phyloP scores from a whole-genome alignment of 2,888 invertebrate genomes.

The Tetropium fuscum region DNA sequence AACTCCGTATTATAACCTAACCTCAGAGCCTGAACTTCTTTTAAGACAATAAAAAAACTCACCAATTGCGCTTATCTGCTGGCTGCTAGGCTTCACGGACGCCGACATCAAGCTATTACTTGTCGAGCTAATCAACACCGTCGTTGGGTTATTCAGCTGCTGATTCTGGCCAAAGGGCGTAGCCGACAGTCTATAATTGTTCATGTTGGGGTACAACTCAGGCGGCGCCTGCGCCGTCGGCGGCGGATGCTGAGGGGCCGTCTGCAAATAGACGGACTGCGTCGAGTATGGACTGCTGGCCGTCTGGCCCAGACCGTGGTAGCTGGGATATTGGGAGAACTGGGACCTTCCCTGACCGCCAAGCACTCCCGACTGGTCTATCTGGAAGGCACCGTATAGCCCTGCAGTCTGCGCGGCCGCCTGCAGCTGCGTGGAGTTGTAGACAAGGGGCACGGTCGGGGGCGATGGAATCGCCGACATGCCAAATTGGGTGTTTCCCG shows the following conservation, averaged over 20 bases:
- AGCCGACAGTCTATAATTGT: constrained; percentile 64
- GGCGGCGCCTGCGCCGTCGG: constrained; percentile 70
- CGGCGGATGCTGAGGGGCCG: constrained; percentile 70
- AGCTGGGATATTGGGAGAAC: constrained; percentile 80
- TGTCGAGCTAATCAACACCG: constrained; percentile 88
- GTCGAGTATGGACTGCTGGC: constrained; percentile 67
- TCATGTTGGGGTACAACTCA: constrained; percentile 75
- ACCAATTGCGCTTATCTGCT: constrained; percentile 85
- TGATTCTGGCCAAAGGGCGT: constrained; percentile 84
- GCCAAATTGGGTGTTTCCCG: constrained; percentile 74
- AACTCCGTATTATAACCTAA: too few relatives aligned
- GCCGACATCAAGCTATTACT: constrained; percentile 92
- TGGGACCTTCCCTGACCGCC: constrained; percentile 81
- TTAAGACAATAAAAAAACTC: too few relatives aligned
- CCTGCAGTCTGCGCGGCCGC: constrained; percentile 80
- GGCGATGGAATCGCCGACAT: constrained; percentile 91
- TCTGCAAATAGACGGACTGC: constrained; percentile 76
- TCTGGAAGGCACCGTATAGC: constrained; percentile 85
- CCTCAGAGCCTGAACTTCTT: too few relatives aligned
- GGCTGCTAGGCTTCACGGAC: constrained; percentile 84
- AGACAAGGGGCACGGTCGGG: constrained; percentile 84
- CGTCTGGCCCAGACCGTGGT: constrained; percentile 71
- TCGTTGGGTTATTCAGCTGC: constrained; percentile 86
- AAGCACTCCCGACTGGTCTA: constrained; percentile 68
- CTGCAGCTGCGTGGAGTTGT: constrained; percentile 81